Percentiles rank a stretch among this genome's conserved stretches.
phyloP scores from a whole-genome alignment of 2,888 invertebrate species.

The Poecilobothrus nobilitatus region DNA sequence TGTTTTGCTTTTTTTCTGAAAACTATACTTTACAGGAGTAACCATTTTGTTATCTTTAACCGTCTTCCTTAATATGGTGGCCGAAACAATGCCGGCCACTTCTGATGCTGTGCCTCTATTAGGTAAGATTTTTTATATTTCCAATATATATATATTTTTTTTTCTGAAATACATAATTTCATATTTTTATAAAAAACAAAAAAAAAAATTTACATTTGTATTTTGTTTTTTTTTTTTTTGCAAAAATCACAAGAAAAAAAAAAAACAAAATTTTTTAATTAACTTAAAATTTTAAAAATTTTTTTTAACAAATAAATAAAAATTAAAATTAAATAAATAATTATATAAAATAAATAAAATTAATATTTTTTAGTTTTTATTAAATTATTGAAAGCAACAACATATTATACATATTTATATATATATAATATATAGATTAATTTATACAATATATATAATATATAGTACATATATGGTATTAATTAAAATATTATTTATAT shows the following conservation, averaged over 20 bases:
- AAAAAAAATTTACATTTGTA: background rate
- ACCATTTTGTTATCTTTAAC: slow-evolving; percentile 95
- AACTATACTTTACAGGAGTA: slow-evolving; percentile 56
- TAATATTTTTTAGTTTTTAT: too few relatives aligned
- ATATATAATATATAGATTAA: too few relatives aligned
- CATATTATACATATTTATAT: too few relatives aligned
- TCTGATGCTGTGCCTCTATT: slow-evolving; percentile 85
- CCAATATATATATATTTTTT: slow-evolving; percentile 4
- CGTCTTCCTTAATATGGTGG: slow-evolving; percentile 96
- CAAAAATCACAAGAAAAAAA: background rate
- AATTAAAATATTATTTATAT: too few relatives aligned
- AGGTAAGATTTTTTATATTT: slow-evolving; percentile 47
- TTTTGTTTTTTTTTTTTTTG: background rate
- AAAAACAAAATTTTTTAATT: too few relatives aligned
- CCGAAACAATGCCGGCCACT: slow-evolving; percentile 97
- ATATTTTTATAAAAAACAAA: background rate
- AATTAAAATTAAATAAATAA: too few relatives aligned
- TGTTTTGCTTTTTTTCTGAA: slow-evolving; percentile 13
- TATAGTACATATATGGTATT: too few relatives aligned
- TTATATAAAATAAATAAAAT: too few relatives aligned
- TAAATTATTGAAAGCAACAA: too few relatives aligned
- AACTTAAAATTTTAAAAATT: too few relatives aligned
- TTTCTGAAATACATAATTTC: background rate
- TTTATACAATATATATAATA: too few relatives aligned
- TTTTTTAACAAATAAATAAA: too few relatives aligned